Evolutionary conservation across 2,888 invertebrate species (phyloP).

Genomic region (Hyppa rectilinea): DNA sequence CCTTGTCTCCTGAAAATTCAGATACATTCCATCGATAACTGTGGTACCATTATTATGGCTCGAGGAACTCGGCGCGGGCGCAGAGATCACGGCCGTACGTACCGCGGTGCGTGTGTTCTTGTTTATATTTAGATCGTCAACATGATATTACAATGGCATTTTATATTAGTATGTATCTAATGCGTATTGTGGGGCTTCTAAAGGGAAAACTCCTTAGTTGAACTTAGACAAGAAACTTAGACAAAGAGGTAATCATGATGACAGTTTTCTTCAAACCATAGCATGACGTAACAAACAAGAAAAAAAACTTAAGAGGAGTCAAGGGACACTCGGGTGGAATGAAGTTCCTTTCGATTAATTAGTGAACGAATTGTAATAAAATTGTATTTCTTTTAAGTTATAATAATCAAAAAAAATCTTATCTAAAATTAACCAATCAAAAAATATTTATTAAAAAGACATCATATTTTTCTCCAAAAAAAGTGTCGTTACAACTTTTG

Average conservation of each 20-base stretch:
- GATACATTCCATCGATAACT: conserved; percentile 6
- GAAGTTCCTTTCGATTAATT: too few relatives aligned
- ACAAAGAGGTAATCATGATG: background rate
- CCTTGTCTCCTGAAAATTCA: background rate
- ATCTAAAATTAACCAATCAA: too few relatives aligned
- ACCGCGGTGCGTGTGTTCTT: conserved; percentile 50
- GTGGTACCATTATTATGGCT: conserved; percentile 25
- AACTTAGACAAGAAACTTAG: conserved; percentile 9
- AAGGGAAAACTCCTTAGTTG: conserved; percentile 19
- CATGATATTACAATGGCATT: conserved; percentile 52
- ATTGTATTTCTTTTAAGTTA: too few relatives aligned
- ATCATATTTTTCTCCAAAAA: too few relatives aligned
- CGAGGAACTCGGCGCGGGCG: conserved; percentile 27
- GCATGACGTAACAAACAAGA: conserved; percentile 1
- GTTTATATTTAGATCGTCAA: conserved; percentile 61
- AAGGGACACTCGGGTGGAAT: too few relatives aligned
- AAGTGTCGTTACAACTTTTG: too few relatives aligned
- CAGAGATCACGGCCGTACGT: conserved; percentile 52
- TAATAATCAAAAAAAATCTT: too few relatives aligned
- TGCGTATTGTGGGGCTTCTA: conserved; percentile 27
- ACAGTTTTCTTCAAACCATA: background rate
- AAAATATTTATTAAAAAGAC: too few relatives aligned
- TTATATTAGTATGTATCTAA: conserved; percentile 54
- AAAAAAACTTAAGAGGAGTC: too few relatives aligned
- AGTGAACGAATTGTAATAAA: too few relatives aligned